phyloP scores from a whole-genome alignment of 1,140 invertebrate genomes.

The Papilio polyxenes region DNA sequence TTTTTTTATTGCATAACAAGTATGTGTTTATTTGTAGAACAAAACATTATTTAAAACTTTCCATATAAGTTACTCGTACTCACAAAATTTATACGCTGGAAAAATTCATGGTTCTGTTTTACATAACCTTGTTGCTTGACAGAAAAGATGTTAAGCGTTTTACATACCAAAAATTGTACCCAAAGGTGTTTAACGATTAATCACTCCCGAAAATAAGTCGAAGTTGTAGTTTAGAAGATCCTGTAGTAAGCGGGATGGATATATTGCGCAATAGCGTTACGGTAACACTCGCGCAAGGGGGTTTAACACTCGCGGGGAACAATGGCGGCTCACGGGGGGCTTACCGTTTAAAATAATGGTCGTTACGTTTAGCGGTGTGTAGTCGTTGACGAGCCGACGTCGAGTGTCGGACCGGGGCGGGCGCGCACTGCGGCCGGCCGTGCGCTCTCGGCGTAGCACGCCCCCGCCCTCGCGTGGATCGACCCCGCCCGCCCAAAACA shows the following conservation, averaged over 20 bases:
- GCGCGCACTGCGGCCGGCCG: constrained; percentile 70
- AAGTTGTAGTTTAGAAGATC: constrained; percentile 32
- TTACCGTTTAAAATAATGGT: constrained; percentile 79
- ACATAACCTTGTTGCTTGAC: background rate
- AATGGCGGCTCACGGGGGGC: constrained; percentile 58
- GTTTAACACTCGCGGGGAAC: constrained; percentile 48
- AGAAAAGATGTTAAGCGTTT: background rate
- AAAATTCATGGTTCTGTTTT: background rate
- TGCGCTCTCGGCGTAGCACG: constrained; percentile 47
- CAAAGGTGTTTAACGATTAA: constrained; percentile 56
- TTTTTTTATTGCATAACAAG: background rate
- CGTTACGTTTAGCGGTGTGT: constrained; percentile 72
- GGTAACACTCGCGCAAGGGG: constrained; percentile 43
- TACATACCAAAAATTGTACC: constrained; percentile 46
- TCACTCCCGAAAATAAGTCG: constrained; percentile 58
- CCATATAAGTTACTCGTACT: background rate
- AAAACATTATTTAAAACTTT: background rate
- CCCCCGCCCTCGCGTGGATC: constrained; percentile 48
- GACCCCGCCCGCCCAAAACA: constrained; percentile 58
- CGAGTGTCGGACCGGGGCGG: constrained; percentile 78
- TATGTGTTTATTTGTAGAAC: background rate
- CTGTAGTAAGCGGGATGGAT: constrained; percentile 45
- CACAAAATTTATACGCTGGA: background rate
- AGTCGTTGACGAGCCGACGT: constrained; percentile 79
- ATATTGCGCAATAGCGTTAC: constrained; percentile 63